A percentile compares a stretch with the other conserved stretches of the same genome.
Evolutionary conservation across 2,888 invertebrate species (phyloP).

Genomic region (Thalpophila matura): DNA sequence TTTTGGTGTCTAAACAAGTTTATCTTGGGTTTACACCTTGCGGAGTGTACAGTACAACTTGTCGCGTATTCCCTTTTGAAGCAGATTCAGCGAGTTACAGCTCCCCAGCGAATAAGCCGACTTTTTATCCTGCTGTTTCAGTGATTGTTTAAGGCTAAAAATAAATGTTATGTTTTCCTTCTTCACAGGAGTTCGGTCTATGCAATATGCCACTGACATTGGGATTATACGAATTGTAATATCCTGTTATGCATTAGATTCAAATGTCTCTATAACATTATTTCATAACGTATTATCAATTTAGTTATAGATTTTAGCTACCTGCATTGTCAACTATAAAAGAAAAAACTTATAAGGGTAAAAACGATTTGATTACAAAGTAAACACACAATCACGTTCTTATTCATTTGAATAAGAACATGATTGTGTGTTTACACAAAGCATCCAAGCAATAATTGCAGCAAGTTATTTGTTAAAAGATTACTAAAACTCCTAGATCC

Average conservation of each 20-base stretch:
- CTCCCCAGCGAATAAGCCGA: neutral
- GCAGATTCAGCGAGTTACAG: neutral
- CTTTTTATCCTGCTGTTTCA: neutral
- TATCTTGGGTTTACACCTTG: conserved; percentile 19
- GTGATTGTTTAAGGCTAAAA: neutral
- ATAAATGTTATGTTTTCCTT: neutral
- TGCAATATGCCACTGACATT: neutral
- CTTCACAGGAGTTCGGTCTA: neutral
- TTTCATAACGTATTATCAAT: no score
- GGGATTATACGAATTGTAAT: no score
- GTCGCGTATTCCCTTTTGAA: neutral
- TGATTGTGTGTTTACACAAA: no score
- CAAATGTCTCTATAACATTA: neutral
- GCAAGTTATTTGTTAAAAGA: no score
- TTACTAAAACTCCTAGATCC: no score
- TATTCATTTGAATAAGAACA: no score
- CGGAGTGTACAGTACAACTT: neutral
- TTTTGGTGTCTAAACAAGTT: conserved; percentile 11
- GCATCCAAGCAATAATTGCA: no score
- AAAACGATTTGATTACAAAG: no score
- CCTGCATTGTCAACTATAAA: no score
- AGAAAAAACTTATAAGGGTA: neutral
- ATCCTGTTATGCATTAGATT: neutral
- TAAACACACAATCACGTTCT: neutral
- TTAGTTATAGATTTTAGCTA: no score